Percentiles rank a stretch among this genome's conserved stretches.
These are phyloP conservation scores for Labrus mixtus DNA, from an alignment of 2,113 vertebrate genomes.

Conservation along the genomic window DNA sequence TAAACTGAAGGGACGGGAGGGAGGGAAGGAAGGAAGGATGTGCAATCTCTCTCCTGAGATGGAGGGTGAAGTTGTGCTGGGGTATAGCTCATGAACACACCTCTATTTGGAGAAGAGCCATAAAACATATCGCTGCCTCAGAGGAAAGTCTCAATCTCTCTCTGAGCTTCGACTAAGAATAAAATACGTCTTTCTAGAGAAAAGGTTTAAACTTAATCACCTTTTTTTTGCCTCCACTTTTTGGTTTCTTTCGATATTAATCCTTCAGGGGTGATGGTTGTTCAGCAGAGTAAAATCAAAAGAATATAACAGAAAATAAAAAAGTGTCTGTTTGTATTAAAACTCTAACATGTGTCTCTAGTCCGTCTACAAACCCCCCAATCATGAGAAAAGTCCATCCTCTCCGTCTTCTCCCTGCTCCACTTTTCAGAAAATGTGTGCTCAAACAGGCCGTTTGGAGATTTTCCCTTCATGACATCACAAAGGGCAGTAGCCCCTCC, in stretches of 20 bases:
- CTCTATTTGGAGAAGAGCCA: conserved; percentile 18
- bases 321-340: too few species aligned
- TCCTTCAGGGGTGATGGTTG: neutral
- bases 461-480: too few species aligned
- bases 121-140: conserved; percentile 30
- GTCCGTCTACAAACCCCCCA: too few species aligned
- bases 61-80: conserved; percentile 21
- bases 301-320: neutral
- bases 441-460: too few species aligned
- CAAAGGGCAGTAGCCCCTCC: too few species aligned
- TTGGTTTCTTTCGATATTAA: conserved; percentile 23
- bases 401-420: too few species aligned
- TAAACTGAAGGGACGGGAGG: conserved; percentile 43
- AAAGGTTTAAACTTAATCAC: conserved; percentile 17
- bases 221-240: neutral
- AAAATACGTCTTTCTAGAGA: conserved; percentile 10
- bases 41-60: neutral
- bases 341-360: too few species aligned
- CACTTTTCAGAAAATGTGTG: too few species aligned
- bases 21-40: conserved; percentile 1
- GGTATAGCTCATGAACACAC: conserved; percentile 14
- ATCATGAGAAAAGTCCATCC: too few species aligned
- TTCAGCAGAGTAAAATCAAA: neutral
- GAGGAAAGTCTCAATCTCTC: conserved; percentile 13
- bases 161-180: conserved; percentile 9